A percentile compares a stretch with the other conserved stretches of the same genome.
Evolutionary conservation across 64 coral and sea anemone species (phyloP).

Genomic region (Porites australiensis): DNA sequence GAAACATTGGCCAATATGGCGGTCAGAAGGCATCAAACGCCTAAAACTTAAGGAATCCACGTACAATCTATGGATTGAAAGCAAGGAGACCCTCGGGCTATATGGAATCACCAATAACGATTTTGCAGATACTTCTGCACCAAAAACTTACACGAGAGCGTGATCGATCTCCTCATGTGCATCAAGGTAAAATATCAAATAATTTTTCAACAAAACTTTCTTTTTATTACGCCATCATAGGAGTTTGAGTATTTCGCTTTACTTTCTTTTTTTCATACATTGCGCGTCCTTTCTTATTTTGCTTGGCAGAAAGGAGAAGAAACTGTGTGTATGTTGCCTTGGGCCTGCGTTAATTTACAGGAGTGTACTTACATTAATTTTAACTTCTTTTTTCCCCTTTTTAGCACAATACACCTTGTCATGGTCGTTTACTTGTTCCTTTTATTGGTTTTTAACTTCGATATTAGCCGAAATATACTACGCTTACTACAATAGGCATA

Average conservation of each 20-base stretch:
- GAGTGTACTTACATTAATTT: no score
- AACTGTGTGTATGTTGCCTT: no score
- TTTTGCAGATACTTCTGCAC: slow-evolving; percentile 14
- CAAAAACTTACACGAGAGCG: not conserved
- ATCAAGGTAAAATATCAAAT: not conserved
- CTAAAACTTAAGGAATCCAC: not conserved
- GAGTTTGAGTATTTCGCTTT: not conserved
- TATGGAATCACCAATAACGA: not conserved
- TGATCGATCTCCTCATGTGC: not conserved
- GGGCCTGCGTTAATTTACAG: no score
- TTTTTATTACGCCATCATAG: not conserved
- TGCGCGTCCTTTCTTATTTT: no score
- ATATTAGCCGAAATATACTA: no score
- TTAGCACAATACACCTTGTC: no score
- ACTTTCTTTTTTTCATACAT: no score
- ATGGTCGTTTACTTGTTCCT: no score
- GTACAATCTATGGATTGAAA: not conserved
- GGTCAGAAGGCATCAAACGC: not conserved
- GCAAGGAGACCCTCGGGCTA: not conserved
- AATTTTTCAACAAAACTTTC: not conserved
- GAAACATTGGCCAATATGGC: not conserved
- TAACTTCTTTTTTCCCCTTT: no score
- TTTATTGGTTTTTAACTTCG: no score
- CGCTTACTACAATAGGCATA: no score
- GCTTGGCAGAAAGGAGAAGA: no score